Evolutionary conservation across 92 coral and sea anemone species (phyloP).

Genomic region (Epizoanthus rinbou): DNA sequence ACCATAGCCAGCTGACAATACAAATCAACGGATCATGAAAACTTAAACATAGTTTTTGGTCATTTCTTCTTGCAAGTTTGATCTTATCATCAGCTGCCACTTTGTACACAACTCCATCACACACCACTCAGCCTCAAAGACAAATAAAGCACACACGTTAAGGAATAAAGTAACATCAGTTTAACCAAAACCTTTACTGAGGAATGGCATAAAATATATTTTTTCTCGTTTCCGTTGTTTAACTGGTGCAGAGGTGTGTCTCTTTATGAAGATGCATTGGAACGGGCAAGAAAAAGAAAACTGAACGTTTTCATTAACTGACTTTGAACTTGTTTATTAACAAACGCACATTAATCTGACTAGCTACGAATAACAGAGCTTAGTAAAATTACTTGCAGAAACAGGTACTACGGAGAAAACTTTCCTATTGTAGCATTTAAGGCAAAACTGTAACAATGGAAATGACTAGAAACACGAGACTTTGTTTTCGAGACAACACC

Average conservation of each 20-base stretch:
- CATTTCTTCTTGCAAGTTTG: conserved; percentile 8
- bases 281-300: not conserved
- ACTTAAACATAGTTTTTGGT: not conserved
- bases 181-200: not conserved
- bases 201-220: not conserved
- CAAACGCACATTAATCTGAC: not conserved
- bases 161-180: not conserved
- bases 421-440: not conserved
- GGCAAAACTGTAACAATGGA: not conserved
- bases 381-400: not conserved
- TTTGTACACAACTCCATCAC: not conserved
- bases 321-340: conserved; percentile 7
- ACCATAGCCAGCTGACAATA: conserved; percentile 2
- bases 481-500: conserved; percentile 18
- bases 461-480: not conserved
- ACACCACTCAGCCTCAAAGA: no score
- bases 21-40: not conserved
- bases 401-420: not conserved
- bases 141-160: not conserved
- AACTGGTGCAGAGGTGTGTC: conserved; percentile 3
- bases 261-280: no score
- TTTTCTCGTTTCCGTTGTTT: not conserved
- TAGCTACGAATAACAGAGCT: not conserved
- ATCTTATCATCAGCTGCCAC: not conserved
- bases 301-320: not conserved